Conservation (phyloP, 2,113 vertebrate species). For the Sapayoa aenigma region DNA sequence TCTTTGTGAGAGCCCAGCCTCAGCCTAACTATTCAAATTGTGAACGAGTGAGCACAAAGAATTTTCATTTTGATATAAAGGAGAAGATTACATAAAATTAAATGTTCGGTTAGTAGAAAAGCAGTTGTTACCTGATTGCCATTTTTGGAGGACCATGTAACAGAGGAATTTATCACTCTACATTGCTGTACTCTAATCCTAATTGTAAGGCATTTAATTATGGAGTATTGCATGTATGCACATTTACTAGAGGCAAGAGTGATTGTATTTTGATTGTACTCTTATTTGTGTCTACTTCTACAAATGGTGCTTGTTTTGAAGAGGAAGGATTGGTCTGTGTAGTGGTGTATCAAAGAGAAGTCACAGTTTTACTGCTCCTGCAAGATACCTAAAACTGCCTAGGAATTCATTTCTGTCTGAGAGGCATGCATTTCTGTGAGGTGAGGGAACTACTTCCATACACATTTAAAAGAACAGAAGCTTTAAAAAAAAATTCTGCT, state of each 20-base stretch:
- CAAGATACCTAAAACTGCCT: neutral
- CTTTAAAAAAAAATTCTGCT: neutral
- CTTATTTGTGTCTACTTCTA: neutral
- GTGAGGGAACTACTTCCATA: neutral
- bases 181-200: neutral
- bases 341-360: neutral
- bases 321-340: neutral
- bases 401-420: neutral
- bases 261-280: neutral
- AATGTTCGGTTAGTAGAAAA: neutral
- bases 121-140: fast-evolving
- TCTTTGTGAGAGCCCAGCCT: neutral
- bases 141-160: neutral
- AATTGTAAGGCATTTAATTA: neutral
- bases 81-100: neutral
- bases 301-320: neutral
- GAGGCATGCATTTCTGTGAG: neutral
- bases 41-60: neutral
- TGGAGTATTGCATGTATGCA: too few species aligned
- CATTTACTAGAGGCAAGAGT: neutral
- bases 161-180: neutral
- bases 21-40: neutral
- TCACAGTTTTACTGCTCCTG: neutral
- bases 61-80: neutral
- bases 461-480: fast-evolving